Percentiles rank a stretch among this genome's conserved stretches.
Evolutionary conservation across 2,113 vertebrate species (phyloP).

Genomic region (Leptosomus discolor): DNA sequence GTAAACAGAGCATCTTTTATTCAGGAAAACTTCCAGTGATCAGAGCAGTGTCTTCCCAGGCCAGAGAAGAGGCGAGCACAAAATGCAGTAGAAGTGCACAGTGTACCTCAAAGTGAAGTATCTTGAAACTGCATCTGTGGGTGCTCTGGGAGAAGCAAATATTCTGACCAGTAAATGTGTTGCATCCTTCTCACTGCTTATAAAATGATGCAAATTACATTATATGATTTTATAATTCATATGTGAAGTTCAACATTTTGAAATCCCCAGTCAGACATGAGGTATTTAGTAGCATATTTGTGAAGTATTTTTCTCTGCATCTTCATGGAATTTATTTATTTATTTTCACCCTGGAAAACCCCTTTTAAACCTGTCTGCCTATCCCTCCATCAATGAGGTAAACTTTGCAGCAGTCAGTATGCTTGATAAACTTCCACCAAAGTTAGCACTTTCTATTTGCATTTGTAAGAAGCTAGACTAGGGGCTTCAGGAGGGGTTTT

Average conservation of each 20-base stretch:
- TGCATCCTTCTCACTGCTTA: neutral
- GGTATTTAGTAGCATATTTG: neutral
- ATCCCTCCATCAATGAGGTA: neutral
- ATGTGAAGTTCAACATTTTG: neutral
- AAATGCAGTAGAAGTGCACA: neutral
- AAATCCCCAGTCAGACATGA: neutral
- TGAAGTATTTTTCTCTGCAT: neutral
- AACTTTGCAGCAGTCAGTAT: neutral
- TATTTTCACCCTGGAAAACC: neutral
- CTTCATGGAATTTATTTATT: neutral
- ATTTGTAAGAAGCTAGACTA: neutral
- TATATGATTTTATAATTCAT: neutral
- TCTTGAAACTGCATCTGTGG: neutral
- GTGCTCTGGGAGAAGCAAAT: neutral
- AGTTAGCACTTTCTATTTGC: neutral
- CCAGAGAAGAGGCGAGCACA: neutral
- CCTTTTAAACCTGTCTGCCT: neutral
- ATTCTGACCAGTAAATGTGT: neutral
- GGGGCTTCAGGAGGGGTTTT: accelerated
- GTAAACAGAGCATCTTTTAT: neutral
- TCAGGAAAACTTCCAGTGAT: neutral
- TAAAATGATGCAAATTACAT: neutral
- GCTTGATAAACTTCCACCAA: neutral
- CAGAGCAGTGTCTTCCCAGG: neutral
- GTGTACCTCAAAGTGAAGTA: neutral